Conservation (phyloP, 2,888 invertebrate species). For the Trisateles emortualis region DNA sequence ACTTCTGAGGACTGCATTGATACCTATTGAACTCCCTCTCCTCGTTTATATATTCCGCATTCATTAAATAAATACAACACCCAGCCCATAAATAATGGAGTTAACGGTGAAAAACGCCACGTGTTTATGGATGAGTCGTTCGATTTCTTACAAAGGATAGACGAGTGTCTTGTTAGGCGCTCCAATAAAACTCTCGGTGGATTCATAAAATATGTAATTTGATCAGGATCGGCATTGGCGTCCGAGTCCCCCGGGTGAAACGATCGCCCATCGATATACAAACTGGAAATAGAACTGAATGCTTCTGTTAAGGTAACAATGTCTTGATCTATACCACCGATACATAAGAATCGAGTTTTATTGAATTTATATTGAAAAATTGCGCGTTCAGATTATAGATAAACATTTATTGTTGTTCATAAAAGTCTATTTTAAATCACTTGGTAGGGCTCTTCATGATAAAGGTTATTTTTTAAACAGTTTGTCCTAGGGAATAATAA, state of each 20-base stretch:
- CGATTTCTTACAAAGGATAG: slow-evolving; percentile 35
- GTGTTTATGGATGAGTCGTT: slow-evolving; percentile 41
- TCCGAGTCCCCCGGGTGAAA: slow-evolving; percentile 46
- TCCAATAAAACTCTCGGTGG: slow-evolving; percentile 55
- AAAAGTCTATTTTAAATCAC: too few species aligned
- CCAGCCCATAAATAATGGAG: background rate
- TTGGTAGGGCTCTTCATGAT: too few species aligned
- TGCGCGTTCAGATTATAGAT: background rate
- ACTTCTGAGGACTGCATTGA: background rate
- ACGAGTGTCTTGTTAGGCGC: slow-evolving; percentile 53
- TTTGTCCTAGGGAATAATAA: too few species aligned
- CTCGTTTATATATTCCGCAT: background rate
- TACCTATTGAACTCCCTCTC: background rate
- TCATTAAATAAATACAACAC: background rate
- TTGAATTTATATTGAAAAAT: slow-evolving; percentile 19
- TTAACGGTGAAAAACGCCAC: slow-evolving; percentile 6
- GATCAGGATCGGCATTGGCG: slow-evolving; percentile 59
- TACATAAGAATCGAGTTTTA: slow-evolving; percentile 21
- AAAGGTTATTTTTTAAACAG: too few species aligned
- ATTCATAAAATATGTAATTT: slow-evolving; percentile 71
- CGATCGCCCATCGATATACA: slow-evolving; percentile 45
- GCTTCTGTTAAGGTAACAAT: slow-evolving; percentile 34
- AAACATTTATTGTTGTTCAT: too few species aligned
- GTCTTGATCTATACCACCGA: slow-evolving; percentile 31
- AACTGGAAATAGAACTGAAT: slow-evolving; percentile 46